Percentiles rank a stretch among this genome's conserved stretches.
Evolutionary conservation across 2,888 invertebrate species (phyloP).

Genomic region (Caenorhabditis sinica): DNA sequence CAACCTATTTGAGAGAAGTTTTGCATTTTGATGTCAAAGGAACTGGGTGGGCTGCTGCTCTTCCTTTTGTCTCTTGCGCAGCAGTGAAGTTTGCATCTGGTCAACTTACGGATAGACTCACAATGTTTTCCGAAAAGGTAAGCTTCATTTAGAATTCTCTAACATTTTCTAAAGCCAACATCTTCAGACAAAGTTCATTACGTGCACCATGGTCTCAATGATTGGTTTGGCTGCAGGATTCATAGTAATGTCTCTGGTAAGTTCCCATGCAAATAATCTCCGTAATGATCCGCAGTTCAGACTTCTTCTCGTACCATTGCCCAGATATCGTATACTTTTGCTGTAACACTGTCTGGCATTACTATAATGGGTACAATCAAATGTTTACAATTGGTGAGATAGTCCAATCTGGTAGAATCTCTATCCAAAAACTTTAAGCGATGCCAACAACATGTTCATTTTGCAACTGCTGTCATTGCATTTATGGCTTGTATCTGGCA

Average conservation of each 20-base stretch:
- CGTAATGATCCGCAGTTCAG: constrained; percentile 49
- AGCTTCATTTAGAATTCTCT: not conserved
- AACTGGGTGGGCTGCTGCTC: constrained; percentile 71
- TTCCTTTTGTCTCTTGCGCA: constrained; percentile 70
- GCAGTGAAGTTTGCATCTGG: constrained; percentile 71
- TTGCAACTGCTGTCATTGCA: constrained; percentile 68
- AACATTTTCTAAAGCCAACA: not conserved
- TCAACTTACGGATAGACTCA: constrained; percentile 67
- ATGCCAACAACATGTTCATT: constrained; percentile 71
- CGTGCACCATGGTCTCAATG: constrained; percentile 46
- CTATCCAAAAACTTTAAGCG: constrained; percentile 47
- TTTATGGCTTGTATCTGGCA: constrained; percentile 62
- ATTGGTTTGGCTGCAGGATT: constrained; percentile 51
- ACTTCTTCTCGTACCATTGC: constrained; percentile 61
- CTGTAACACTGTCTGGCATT: constrained; percentile 71
- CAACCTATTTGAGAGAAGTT: constrained; percentile 69
- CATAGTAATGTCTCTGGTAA: constrained; percentile 46
- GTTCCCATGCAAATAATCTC: too few species aligned
- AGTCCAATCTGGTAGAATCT: not conserved
- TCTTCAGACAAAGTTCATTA: constrained; percentile 33
- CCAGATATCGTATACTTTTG: constrained; percentile 73
- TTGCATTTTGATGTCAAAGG: constrained; percentile 69
- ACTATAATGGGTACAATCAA: constrained; percentile 76
- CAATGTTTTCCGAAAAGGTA: constrained; percentile 68
- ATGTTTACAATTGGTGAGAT: constrained; percentile 71